Base-by-base conservation (phyloP, 2,888 invertebrate species). In the Muschampia plurimacula region DNA sequence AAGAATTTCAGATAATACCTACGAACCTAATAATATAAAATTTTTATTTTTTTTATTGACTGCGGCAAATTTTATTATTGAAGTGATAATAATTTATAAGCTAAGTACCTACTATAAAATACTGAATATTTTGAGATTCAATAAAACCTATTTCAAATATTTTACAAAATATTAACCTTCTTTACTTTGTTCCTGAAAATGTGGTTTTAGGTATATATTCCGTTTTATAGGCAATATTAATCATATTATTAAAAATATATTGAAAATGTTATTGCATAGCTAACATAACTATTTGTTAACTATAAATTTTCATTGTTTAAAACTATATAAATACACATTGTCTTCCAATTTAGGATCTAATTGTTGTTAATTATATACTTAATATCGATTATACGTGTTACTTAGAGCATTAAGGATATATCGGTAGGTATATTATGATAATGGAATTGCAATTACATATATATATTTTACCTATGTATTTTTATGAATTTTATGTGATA, bases 281-380 rank as follows among this genome's bases (percentile, higher is more conserved):
- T 41, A 41, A 41, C 5, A 41, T 41, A 62, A 63, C 63, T 12
- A n/a, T 49, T 5, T 49, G 22, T 28, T 28, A 7, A 22, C 22
- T 13, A 10, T 28, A 55, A 32, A 4, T 55, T 59, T 32, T 13
- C 2, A 5, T 12, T 32, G 59, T 32, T 5, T 49, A 32, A 32
- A 32, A 59, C 52, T 59, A 59, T 59, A 32, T 32, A 8, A 4
- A 36, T 39, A 36, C 60, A 36, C n/a, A 60, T 8, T 39, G 60
- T 60, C 62, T 74, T 55, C 46, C 57, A 67, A 7, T 64, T 57
- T 74, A 63, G 67, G 41, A 70, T 46, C 64, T 78, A 81, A 81
- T 77, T 82, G 84, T 85, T 85, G 83, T 84, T 84, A 81, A 82
- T 80, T 80, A 80, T 82, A 79, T 78, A 79, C 76, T 74, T 79